Conservation (phyloP, 2,113 vertebrate genomes). For the Trinectes maculatus region DNA sequence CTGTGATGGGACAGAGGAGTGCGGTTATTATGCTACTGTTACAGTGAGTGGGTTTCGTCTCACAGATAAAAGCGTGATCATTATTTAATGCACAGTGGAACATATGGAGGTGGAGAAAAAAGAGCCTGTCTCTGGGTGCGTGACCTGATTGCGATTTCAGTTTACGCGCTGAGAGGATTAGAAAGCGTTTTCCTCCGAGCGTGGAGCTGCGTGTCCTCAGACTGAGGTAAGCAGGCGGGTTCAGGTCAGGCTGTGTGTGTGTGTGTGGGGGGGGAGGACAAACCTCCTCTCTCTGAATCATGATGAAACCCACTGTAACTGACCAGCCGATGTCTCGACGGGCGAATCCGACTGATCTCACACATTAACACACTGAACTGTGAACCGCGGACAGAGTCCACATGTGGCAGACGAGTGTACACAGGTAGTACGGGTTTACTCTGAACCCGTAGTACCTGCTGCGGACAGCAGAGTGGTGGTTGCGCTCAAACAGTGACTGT, state of each 20-base stretch:
- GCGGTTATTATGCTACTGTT: background rate
- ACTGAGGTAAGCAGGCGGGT: constrained; percentile 20
- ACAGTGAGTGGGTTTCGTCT: background rate
- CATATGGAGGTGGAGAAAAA: background rate
- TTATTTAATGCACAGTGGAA: background rate
- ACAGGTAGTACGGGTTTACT: too few relatives aligned
- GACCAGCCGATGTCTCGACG: constrained; percentile 31
- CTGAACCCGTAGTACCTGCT: too few relatives aligned
- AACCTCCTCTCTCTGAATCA: constrained; percentile 36
- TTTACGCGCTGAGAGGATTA: background rate
- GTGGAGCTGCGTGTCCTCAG: background rate
- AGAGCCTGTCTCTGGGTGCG: background rate
- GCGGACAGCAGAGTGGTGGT: too few relatives aligned
- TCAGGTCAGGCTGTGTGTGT: constrained; percentile 9
- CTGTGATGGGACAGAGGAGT: background rate
- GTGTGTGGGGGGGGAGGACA: background rate
- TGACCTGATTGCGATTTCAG: constrained; percentile 23
- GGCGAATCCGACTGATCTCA: constrained; percentile 13
- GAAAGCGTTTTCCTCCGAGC: background rate
- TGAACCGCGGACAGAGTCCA: too few relatives aligned
- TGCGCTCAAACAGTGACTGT: too few relatives aligned
- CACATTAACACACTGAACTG: background rate
- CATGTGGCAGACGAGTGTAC: too few relatives aligned
- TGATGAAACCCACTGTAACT: constrained; percentile 79
- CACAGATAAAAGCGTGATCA: constrained; percentile 7